Base-by-base conservation (phyloP, 2,113 vertebrate genomes). In the Zeus faber region DNA sequence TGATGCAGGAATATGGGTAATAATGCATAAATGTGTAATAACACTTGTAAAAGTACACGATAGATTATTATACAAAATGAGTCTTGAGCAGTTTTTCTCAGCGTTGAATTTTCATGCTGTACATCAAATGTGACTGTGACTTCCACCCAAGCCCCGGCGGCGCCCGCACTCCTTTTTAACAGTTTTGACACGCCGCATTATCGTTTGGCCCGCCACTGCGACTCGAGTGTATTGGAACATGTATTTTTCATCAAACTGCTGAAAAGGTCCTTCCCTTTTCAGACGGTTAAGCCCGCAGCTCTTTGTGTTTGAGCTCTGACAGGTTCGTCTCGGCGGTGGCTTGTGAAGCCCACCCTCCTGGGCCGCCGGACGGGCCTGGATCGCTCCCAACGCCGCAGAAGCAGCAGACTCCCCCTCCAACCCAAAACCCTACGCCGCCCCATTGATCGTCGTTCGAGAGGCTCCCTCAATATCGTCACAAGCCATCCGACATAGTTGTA, bases 171-270 rank as follows among this genome's bases (percentile, higher is more conserved):
- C 17, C 37, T 54, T 21, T 25, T 29, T 23, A 27, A 31, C 41
- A 46, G 35, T n/a, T 37, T 70, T 60, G 20, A 56, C 37, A 49
- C 21, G 13, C 31, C 35, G 13, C 49, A 20, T 58, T 64, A 45
- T 20, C 17, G 11, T 33, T 44, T 6, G 25, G 58, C 67, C 75
- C 50, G 70, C 68, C 64, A 60, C 44, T 4, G 8, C 10, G 16
- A 72, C 18, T 61, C 44, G 54, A 61, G 37, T 62, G 55, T 62
- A 51, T 55, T 44, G 58, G 25, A 66, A 54, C 68, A 59, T 70
- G 58, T 66, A 64, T 81, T 81, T 84, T 79, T 83, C 55, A 74
- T 77, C 54, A 70, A 68, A 60, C 65, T 35, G 11, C 66, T 65
- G 52, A 62, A 81, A 69, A 71, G 59, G 60, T 72, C 44, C n/a